Percentiles rank a stretch among this genome's conserved stretches.
Conservation (phyloP, 2,888 invertebrate species). For the Drosophila sordidula region DNA sequence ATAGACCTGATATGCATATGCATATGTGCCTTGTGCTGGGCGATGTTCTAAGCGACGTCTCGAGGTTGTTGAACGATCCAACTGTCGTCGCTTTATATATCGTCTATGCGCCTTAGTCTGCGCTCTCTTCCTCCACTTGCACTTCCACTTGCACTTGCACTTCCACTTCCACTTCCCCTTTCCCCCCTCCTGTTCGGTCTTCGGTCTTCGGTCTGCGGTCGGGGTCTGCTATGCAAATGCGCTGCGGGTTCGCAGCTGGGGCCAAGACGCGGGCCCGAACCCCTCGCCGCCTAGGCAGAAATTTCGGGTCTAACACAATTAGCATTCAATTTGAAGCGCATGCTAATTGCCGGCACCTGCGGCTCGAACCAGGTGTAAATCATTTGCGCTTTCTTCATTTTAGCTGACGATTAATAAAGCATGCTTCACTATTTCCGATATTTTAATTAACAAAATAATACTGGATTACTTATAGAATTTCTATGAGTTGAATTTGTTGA, state of each 20-base stretch:
- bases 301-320: slow-evolving; percentile 29
- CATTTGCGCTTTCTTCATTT: too few species aligned
- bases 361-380: not conserved
- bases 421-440: too few species aligned
- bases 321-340: slow-evolving; percentile 28
- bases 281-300: slow-evolving; percentile 7
- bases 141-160: not conserved
- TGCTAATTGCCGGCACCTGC: not conserved
- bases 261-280: slow-evolving; percentile 23
- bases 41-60: slow-evolving; percentile 15
- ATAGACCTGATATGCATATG: not conserved
- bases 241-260: slow-evolving; percentile 20
- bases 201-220: slow-evolving; percentile 4
- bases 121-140: not conserved
- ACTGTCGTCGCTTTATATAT: not conserved
- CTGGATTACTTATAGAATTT: too few species aligned
- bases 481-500: too few species aligned
- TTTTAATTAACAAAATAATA: too few species aligned
- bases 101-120: slow-evolving; percentile 1
- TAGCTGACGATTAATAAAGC: too few species aligned
- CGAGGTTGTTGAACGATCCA: slow-evolving; percentile 41
- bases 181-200: not conserved
- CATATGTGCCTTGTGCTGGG: not conserved
- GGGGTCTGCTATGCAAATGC: slow-evolving; percentile 35
- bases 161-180: not conserved